Percentiles rank a stretch among this genome's conserved stretches.
Conservation (phyloP, 1,140 invertebrate species). For the Cydia pomonella region DNA sequence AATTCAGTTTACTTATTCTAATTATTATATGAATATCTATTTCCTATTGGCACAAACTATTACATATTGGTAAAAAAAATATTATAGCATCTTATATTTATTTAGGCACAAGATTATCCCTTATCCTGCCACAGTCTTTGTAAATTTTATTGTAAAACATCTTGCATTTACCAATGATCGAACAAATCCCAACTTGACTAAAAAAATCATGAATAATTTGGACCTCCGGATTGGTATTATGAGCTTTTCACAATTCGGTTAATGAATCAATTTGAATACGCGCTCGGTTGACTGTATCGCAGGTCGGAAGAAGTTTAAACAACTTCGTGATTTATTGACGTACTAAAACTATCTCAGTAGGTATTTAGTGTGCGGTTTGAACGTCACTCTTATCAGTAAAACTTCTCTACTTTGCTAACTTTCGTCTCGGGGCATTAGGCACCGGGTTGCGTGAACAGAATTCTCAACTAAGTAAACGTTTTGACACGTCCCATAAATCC, state of each 20-base stretch:
- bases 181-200: no score
- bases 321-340: conserved; percentile 56
- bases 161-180: no score
- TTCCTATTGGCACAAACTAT: no score
- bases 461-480: conserved; percentile 26
- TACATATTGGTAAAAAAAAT: no score
- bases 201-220: no score
- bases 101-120: no score
- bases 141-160: no score
- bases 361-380: conserved; percentile 51
- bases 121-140: no score
- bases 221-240: no score
- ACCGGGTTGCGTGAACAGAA: conserved; percentile 25
- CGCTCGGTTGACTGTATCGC: conserved; percentile 3
- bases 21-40: no score
- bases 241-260: conserved; percentile 14
- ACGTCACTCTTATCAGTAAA: conserved; percentile 51
- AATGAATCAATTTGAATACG: conserved; percentile 23
- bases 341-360: conserved; percentile 52
- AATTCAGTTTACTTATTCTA: no score
- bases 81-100: no score
- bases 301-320: conserved; percentile 39
- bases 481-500: conserved; percentile 30
- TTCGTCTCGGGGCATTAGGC: conserved; percentile 35
- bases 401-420: conserved; percentile 47